A percentile compares a stretch with the other conserved stretches of the same genome.
These are phyloP conservation scores for Pyrrhia umbra DNA, from an alignment of 2,888 invertebrate species.

Conservation along the genomic window DNA sequence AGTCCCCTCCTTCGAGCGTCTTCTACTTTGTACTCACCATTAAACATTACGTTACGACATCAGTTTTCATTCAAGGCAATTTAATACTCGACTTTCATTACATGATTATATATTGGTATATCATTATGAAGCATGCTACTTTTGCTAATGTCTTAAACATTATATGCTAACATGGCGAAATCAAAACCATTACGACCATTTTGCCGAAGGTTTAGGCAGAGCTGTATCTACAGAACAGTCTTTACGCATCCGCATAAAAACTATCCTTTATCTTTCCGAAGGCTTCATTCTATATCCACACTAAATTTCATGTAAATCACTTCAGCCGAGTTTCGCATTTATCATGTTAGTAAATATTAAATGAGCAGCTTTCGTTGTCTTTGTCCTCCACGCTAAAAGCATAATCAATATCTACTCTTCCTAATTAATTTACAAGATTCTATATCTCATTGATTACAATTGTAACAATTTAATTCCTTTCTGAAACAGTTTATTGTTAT, in stretches of 20 bases:
- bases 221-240: no score
- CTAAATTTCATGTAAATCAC: no score
- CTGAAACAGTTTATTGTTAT: constrained; percentile 38
- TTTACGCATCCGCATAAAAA: no score
- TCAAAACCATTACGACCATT: not conserved
- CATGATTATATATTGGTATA: no score
- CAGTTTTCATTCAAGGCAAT: not conserved
- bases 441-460: constrained; percentile 26
- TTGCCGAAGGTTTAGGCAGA: not conserved
- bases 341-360: no score
- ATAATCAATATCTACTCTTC: constrained; percentile 9
- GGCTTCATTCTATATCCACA: no score
- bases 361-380: not conserved
- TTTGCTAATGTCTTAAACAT: not conserved
- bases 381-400: not conserved
- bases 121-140: not conserved
- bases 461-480: constrained; percentile 33
- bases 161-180: not conserved
- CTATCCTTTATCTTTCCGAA: no score
- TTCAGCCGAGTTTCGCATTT: no score
- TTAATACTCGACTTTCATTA: not conserved
- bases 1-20: not conserved
- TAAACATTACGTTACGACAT: not conserved
- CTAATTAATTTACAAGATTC: constrained; percentile 33
- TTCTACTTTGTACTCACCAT: not conserved